Evolutionary conservation across 2,113 vertebrate species (phyloP).

Genomic region (Caloenas nicobarica): DNA sequence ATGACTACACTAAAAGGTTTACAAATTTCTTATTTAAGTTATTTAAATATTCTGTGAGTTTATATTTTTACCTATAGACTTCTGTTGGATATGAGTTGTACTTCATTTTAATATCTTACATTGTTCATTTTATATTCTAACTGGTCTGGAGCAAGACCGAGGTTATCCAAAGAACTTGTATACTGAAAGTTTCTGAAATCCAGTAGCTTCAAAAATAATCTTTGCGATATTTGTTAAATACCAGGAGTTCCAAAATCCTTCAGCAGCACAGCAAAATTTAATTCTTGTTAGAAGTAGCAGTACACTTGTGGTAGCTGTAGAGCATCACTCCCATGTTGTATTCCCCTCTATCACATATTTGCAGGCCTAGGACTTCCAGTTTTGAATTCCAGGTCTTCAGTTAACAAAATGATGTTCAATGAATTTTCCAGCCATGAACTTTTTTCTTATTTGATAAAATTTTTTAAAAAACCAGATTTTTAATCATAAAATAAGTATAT

Average conservation of each 20-base stretch:
- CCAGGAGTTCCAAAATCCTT: neutral
- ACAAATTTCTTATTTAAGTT: slow-evolving; percentile 15
- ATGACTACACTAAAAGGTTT: neutral
- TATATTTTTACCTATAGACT: neutral
- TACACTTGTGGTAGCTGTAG: neutral
- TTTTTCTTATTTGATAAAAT: neutral
- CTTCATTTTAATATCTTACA: neutral
- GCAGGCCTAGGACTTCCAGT: neutral
- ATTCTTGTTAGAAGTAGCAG: neutral
- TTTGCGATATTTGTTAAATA: neutral
- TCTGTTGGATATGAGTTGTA: neutral
- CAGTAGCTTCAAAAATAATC: neutral
- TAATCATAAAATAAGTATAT: neutral
- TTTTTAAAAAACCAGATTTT: neutral
- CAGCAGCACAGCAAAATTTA: neutral
- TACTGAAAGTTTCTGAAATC: neutral
- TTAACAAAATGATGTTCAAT: neutral
- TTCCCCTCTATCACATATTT: neutral
- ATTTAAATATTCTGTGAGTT: neutral
- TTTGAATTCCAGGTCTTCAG: neutral
- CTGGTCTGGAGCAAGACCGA: neutral
- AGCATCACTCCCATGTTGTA: rapidly evolving
- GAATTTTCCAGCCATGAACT: neutral
- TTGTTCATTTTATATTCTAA: neutral
- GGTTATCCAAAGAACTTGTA: rapidly evolving